Base-by-base conservation (phyloP, 1,140 invertebrate genomes). In the Temnothorax curvispinosus region DNA sequence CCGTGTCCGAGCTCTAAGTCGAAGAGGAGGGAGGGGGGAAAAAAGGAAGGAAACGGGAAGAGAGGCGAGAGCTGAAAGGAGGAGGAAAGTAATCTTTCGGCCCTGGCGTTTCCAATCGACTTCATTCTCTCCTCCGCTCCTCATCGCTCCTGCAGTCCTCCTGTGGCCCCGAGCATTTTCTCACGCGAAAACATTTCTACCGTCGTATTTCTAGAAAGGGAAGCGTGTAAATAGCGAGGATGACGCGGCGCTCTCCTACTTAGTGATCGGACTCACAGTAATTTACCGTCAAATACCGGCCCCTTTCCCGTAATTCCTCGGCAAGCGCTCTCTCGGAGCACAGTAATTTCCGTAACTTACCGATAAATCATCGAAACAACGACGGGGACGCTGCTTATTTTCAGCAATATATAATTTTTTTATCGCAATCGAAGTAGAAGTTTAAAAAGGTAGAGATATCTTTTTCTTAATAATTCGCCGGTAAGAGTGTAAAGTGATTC, bases 31-130 rank as follows among this genome's bases (percentile, higher is more conserved):
- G n/a, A 1, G 27, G 27, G 27, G 27, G 27, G 74, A 32, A 38
- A 52, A 72, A 47, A 32, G 9, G 35, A 44, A 21, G n/a, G 41
- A 75, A 47, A 50, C 27, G 3, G 5, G 18, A 44, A 18, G n/a
- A 44, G 15, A 44, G 15, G 18, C 44, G 65, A 71, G 41, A 56
- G 65, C 56, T 52, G 54, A 88, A 76, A 86, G 86, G 64, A 89
- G 88, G 67, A 90, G 80, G 85, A 91, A 88, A 89, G 88, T 65
- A 90, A 90, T 89, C 90, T 93, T 87, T 91, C 90, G 88, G 91
- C 91, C 88, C 90, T 89, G 88, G 92, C 91, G 91, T 93, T 94
- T 93, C 89, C 91, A 92, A 93, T 92, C 92, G 92, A 94, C 92
- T 93, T 92, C 91, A 86, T 91, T 91, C 88, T 88, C 64, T 82